phyloP scores from a whole-genome alignment of 2,888 invertebrate species.

The Cactoblastis cactorum region DNA sequence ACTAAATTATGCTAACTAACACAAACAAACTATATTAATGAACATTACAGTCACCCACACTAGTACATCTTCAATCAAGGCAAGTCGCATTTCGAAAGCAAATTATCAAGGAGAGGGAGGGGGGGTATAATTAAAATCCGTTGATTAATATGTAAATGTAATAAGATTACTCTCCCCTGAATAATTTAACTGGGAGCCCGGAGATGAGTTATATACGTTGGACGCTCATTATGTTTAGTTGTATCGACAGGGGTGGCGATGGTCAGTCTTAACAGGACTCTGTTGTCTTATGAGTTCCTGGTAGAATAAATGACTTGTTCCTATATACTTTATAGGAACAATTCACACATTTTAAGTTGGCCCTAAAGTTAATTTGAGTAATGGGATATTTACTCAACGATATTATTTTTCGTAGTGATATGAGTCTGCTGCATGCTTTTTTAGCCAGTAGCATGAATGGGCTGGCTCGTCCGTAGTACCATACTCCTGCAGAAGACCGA shows the following conservation, averaged over 20 bases:
- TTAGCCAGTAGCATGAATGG: too few species aligned
- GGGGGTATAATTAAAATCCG: constrained; percentile 97
- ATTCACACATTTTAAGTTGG: too few species aligned
- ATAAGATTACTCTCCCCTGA: constrained; percentile 97
- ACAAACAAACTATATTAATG: constrained; percentile 63
- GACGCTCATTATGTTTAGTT: constrained; percentile 65
- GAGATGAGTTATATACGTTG: constrained; percentile 75
- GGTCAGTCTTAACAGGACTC: background rate
- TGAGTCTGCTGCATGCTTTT: too few species aligned
- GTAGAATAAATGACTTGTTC: too few species aligned
- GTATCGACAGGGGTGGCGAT: constrained; percentile 40
- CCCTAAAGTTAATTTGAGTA: too few species aligned
- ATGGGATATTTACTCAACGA: too few species aligned
- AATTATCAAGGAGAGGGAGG: constrained; percentile 72
- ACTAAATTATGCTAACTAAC: constrained; percentile 31
- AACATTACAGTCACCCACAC: constrained; percentile 55
- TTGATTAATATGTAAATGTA: constrained; percentile 99
- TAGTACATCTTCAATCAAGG: constrained; percentile 62
- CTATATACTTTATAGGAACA: too few species aligned
- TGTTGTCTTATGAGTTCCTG: background rate
- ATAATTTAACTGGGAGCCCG: constrained; percentile 81
- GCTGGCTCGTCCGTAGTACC: too few species aligned
- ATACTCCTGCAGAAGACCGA: too few species aligned
- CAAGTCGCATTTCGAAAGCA: constrained; percentile 75
- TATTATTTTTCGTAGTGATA: too few species aligned